Base-by-base conservation (phyloP, 2,113 vertebrate genomes). In the Xenopus tropicalis region DNA sequence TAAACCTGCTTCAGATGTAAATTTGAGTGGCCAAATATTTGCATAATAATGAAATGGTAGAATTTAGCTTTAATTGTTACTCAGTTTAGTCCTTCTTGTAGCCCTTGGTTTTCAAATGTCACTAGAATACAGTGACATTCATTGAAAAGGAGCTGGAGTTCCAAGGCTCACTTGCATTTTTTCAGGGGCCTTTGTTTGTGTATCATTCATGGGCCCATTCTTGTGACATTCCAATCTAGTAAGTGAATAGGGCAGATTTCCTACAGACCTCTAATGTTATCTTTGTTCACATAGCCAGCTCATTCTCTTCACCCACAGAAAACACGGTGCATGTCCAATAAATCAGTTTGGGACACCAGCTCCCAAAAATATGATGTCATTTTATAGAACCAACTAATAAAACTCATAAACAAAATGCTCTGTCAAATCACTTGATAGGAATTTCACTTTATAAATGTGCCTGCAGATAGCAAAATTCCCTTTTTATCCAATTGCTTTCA, bases 401-500 rank as follows among this genome's bases (percentile, higher is more conserved):
- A n/a, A n/a, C n/a, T n/a, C n/a, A n/a, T n/a, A n/a, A n/a, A 65
- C 14, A 64, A 54, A 54, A 64, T 16, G 42, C 48, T 43, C 77
- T 67, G 42, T 43, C 0, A 0, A 48, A 78, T 20, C 64, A 51
- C 48, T 70, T 24, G 0, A 42, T 43, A 81, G 44, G 23, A 22
- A 0, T 13, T 68, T 71, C 57, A 61, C 58, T 23, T 64, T 48
- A 22, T 71, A 0, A 51, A 14, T 13, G 14, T 62, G 23, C 74
- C 11, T 58, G 65, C 72, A 77, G 25, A 25, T 29, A 23, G 25
- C 3, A 72, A 42, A 25, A 67, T 79, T 72, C 57, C 17, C 56
- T 46, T 29, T 1, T 1, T 21, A 64, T 58, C 76, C 75, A 72
- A 17, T 86, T 83, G 69, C 74, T 78, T 68, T 76, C 80, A 80